Evolutionary conservation across 2,113 vertebrate genomes (phyloP).

Genomic region (Cololabis saira): DNA sequence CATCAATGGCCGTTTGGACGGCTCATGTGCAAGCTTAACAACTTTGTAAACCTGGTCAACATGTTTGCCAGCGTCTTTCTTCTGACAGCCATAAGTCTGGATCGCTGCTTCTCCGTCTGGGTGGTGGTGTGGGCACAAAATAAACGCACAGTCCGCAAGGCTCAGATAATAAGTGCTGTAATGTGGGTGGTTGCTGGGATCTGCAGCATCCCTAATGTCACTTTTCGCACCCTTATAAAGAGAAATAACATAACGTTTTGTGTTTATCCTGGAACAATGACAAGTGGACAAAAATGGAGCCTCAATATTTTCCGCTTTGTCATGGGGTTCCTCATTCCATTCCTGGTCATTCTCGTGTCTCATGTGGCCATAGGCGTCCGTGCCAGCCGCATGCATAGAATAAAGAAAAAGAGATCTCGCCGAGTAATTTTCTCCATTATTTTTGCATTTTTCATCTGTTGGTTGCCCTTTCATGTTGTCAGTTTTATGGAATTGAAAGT

Average conservation of each 20-base stretch:
- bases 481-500: conserved; percentile 2
- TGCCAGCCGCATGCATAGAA: conserved; percentile 23
- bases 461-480: conserved; percentile 57
- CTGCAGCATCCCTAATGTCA: conserved; percentile 54
- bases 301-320: conserved; percentile 32
- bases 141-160: conserved; percentile 60
- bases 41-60: conserved; percentile 33
- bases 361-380: conserved; percentile 57
- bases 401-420: conserved; percentile 23
- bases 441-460: conserved; percentile 74
- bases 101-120: conserved; percentile 72
- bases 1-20: conserved; percentile 63
- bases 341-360: conserved; percentile 56
- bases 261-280: fast-evolving
- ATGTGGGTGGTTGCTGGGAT: conserved; percentile 61
- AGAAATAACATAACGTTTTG: fast-evolving
- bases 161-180: conserved; percentile 11
- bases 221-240: background rate
- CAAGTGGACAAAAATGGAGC: fast-evolving
- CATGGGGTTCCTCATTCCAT: conserved; percentile 65
- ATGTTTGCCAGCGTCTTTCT: conserved; percentile 79
- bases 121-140: conserved; percentile 78
- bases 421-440: conserved; percentile 58
- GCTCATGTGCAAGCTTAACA: conserved; percentile 71
- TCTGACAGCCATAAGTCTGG: conserved; percentile 76